A percentile compares a stretch with the other conserved stretches of the same genome.
Evolutionary conservation across 1,140 invertebrate genomes (phyloP).

Genomic region (Odontomachus brunneus): DNA sequence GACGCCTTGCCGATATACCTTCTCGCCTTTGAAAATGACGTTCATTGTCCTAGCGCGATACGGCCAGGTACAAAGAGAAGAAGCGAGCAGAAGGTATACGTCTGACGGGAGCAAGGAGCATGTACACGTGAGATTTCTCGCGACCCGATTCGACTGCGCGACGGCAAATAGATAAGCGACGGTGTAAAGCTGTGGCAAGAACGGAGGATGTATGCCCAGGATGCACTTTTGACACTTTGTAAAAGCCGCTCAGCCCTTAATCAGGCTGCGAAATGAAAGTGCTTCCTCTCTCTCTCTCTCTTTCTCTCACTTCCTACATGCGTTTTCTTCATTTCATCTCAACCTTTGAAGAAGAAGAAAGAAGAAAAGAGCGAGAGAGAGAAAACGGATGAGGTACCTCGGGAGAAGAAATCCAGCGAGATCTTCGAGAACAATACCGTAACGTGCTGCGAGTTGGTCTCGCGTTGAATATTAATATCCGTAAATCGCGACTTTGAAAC

Average conservation of each 20-base stretch:
- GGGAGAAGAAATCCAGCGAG: background rate
- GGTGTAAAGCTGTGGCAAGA: background rate
- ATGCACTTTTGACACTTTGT: conserved; percentile 35
- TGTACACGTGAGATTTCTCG: conserved; percentile 29
- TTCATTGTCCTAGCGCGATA: conserved; percentile 36
- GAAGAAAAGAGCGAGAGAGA: background rate
- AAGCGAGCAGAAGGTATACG: background rate
- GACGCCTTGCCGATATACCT: background rate
- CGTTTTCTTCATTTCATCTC: background rate
- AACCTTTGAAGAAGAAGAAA: background rate
- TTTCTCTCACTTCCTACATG: too few species aligned
- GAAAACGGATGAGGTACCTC: background rate
- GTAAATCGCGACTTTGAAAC: conserved; percentile 38
- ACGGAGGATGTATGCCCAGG: background rate
- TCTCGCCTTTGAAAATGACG: background rate
- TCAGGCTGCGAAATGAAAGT: conserved; percentile 54
- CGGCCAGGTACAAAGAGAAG: conserved; percentile 7
- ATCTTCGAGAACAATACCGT: background rate
- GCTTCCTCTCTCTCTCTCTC: background rate
- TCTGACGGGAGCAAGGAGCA: background rate
- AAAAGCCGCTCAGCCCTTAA: conserved; percentile 53
- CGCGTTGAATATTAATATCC: conserved; percentile 52
- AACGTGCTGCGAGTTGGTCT: background rate
- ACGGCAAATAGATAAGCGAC: conserved; percentile 21
- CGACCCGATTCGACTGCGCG: conserved; percentile 18